Conservation (phyloP, 1,140 invertebrate species). For the Drosophila kepulauana region DNA sequence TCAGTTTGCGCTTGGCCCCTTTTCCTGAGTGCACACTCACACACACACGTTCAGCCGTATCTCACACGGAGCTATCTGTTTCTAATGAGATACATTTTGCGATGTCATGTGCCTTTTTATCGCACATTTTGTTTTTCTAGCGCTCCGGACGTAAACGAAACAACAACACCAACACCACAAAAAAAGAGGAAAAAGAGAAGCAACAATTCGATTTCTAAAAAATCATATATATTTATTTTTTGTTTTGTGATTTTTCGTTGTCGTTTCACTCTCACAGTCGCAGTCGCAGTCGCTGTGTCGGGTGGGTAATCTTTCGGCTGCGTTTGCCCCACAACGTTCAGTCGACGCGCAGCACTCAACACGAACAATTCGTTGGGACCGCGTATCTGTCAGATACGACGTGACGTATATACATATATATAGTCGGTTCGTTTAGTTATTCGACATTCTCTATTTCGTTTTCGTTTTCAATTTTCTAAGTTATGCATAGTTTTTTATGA, state of each 20-base stretch:
- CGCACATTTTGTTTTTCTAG: conserved; percentile 62
- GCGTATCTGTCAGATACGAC: conserved; percentile 75
- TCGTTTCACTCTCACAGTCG: no score
- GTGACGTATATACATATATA: conserved; percentile 59
- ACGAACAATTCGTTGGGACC: conserved; percentile 73
- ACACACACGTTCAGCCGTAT: neutral
- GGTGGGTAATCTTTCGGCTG: conserved; percentile 48
- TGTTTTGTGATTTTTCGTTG: conserved; percentile 5
- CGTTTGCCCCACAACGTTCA: conserved; percentile 50
- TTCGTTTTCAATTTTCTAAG: conserved; percentile 5
- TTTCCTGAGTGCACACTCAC: conserved; percentile 27
- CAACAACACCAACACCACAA: neutral
- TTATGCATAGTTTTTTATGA: conserved; percentile 12
- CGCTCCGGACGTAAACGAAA: conserved; percentile 32
- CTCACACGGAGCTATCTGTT: conserved; percentile 21
- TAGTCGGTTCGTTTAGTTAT: conserved; percentile 63
- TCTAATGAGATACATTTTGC: conserved; percentile 48
- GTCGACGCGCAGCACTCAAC: conserved; percentile 82
- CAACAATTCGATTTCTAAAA: conserved; percentile 76
- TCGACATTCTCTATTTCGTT: conserved; percentile 19
- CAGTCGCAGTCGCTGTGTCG: conserved; percentile 45
- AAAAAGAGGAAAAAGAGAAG: conserved; percentile 22
- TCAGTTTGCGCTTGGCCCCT: conserved; percentile 55
- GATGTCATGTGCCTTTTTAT: conserved; percentile 79
- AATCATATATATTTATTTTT: conserved; percentile 15